Base-by-base conservation (phyloP, 2,113 vertebrate genomes). In the Podarcis cretensis region DNA sequence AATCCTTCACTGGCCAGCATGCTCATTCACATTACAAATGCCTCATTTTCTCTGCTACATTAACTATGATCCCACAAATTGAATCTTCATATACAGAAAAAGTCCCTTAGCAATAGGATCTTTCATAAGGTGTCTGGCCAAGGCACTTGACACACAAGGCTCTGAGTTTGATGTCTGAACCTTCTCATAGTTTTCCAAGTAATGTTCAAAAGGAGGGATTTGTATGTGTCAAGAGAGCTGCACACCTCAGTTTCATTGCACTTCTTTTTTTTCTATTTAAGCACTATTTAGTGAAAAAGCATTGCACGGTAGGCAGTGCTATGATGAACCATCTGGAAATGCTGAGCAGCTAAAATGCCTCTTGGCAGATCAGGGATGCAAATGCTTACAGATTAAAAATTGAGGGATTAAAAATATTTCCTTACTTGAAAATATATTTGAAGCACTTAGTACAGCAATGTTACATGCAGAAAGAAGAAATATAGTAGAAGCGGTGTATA, bases 291-390 rank as follows among this genome's bases (percentile, higher is more conserved):
- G 80, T 4, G 25, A 59, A 63, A 9, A 84, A 65, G 40, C 0
- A 0, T 16, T 35, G 35, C 54, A 40, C 6, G 83, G 43, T 73
- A 85, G 77, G 76, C 18, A 80, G 0, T 0, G 16, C 37, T 32
- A 57, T 77, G 25, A 5, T 32, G 23, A 0, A n/a, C 2, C 35
- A 83, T 87, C 83, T 6, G 59, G 27, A 80, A 0, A 25, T 37
- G 83, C 87, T 84, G 66, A 87, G 40, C 23, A 57, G 40, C 48
- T 66, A 85, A 37, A 16, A n/a, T 78, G 35, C 48, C 40, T 2
- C 0, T 2, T 84, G 21, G n/a, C 9, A n/a, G 13, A 32, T 1
- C 0, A 20, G 0, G 16, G 21, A 4, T 2, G 54, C 5, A 65
- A 25, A 69, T 0, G 2, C 1, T 0, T 0, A 32, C 30, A 79